Base-by-base conservation (phyloP, 2,888 invertebrate species). In the Synergus japonicus region DNA sequence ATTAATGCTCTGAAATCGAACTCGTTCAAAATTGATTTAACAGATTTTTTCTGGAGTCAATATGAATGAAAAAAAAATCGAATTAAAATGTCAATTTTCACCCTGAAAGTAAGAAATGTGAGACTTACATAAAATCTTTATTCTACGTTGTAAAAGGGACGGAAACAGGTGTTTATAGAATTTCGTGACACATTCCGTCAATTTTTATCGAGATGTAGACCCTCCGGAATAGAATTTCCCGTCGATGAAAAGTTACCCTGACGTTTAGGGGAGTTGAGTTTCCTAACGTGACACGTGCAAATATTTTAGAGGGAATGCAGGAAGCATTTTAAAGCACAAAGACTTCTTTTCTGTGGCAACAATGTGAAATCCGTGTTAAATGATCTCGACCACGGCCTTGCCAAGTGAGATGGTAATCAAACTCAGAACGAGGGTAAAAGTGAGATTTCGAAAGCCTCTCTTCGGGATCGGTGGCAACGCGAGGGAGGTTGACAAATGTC, bases 281-380 rank as follows among this genome's bases (percentile, higher is more conserved):
- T 8, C 15, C 37, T 66, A 66, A 41, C 15, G 9, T 44, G 67
- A 13, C 44, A 22, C 18, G 67, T 46, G 22, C 18, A 18, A 46
- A 46, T 67, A 67, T 46, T 67, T 18, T 18, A 46, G 67, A 1
- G n/a, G 43, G n/a, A 67, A 67, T 18, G 5, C 41, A 67, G 67
- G 2, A 67, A 18, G 66, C 18, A 12, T 43, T 18, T 1, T 9
- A 43, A 10, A n/a, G 3, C 43, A 66, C 43, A 44, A 66, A 66
- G 44, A 66, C 66, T n/a, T 43, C 4, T 43, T n/a, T 66, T 44
- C 12, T 66, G 44, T 4, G 66, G 7, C 3, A 18, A 66, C 1
- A 41, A 66, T 66, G 44, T 8, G 49, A 69, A 49, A 69, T 46
- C 46, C 15, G 5, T 69, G 49, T 46, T 69, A 29, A 44, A 15